Percentiles rank a stretch among this genome's conserved stretches.
Conservation (phyloP, 1,140 invertebrate species). For the Vanessa atalanta region DNA sequence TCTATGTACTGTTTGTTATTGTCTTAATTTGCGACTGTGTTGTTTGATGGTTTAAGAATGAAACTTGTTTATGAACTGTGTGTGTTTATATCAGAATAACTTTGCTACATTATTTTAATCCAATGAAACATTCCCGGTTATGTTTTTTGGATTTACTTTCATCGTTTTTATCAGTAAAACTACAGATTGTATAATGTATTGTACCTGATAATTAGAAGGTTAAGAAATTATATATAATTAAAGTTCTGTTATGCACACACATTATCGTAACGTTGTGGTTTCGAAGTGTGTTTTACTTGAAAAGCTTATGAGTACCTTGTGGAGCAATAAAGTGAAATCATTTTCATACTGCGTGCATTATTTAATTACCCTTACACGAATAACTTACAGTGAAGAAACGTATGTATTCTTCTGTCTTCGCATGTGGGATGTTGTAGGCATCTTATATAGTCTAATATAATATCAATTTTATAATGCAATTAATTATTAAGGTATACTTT, state of each 20-base stretch:
- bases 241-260: conserved; percentile 70
- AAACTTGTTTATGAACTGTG: conserved; percentile 65
- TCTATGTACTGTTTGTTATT: conserved; percentile 18
- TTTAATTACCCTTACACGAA: conserved; percentile 31
- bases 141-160: conserved; percentile 56
- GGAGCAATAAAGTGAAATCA: conserved; percentile 74
- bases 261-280: conserved; percentile 59
- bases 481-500: too few species aligned
- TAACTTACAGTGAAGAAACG: too few species aligned
- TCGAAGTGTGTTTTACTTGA: conserved; percentile 65
- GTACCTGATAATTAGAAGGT: conserved; percentile 71
- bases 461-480: too few species aligned
- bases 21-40: conserved; percentile 47
- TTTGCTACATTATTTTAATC: conserved; percentile 44
- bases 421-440: too few species aligned
- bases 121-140: conserved; percentile 49
- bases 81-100: conserved; percentile 68
- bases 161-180: conserved; percentile 42
- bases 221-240: conserved; percentile 55
- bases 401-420: too few species aligned
- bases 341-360: conserved; percentile 61
- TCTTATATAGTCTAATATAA: too few species aligned
- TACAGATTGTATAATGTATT: conserved; percentile 63
- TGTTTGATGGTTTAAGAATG: conserved; percentile 23
- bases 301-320: conserved; percentile 70